Base-by-base conservation (phyloP, 2,888 invertebrate species). In the Sylvicola fuscatus region DNA sequence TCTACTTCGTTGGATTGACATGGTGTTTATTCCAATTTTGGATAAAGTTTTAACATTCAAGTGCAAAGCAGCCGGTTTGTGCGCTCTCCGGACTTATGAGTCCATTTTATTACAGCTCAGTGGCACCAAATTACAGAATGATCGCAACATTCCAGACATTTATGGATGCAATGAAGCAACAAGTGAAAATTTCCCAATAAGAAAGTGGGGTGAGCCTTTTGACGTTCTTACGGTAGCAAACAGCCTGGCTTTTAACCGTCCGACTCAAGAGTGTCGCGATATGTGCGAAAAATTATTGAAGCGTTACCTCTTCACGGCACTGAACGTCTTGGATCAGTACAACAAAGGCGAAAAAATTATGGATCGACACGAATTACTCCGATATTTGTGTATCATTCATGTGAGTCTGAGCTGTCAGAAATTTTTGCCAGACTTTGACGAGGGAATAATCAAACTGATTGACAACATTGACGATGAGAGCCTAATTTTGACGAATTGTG, bases 161-260 rank as follows among this genome's bases (percentile, higher is more conserved):
- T 21, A 21, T 21, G 21, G 21, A 21, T 29, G 29, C 29, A 13
- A 13, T 7, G 11, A 29, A n/a, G 11, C n/a, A 6, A n/a, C 29
- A 6, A 4, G n/a, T 7, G 11, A 29, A 29, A 29, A 29, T 29
- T 29, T 83, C 32, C 72, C 81, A 8, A 65, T 84, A 14, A 65
- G 71, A 14, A 76, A 84, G 44, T 93, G 92, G 92, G 90, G 84
- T 1, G 34, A 21, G 21, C 6, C 29, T 10, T 13, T 29, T 29
- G 29, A 13, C 12, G n/a, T 29, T n/a, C 29, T 5, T 8, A 6
- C 21, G 8, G 5, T 6, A 21, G 8, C 21, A 29, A 13, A 29
- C 11, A 4, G 14, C 6, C n/a, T 29, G 4, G 29, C 5, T 8
- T 13, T 29, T 6, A 29, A 10, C 6, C 14, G n/a, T 33, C 87